These are phyloP conservation scores for Silurus lanzhouensis DNA, from an alignment of 2,797 vertebrate species.

Conservation along the genomic window DNA sequence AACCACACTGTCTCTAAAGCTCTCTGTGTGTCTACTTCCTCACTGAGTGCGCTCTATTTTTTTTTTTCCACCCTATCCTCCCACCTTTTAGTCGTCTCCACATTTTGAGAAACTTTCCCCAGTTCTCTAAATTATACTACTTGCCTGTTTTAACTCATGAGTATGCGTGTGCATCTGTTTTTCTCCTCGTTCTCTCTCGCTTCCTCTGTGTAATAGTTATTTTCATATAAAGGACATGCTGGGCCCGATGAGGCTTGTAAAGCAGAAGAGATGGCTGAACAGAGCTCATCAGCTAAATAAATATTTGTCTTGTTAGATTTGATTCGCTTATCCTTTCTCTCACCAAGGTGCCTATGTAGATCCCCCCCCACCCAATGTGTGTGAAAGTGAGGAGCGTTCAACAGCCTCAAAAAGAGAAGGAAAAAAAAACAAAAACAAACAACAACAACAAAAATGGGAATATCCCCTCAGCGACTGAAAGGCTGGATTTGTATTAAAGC, in stretches of 20 bases:
- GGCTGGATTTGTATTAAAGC: background rate
- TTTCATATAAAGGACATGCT: conserved; percentile 65
- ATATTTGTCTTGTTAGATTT: conserved; percentile 70
- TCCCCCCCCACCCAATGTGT: background rate
- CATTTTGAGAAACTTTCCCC: background rate
- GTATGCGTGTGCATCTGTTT: background rate
- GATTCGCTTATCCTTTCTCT: conserved; percentile 64
- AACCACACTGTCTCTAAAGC: conserved; percentile 29
- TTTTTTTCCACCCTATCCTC: background rate
- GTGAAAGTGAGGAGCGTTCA: background rate
- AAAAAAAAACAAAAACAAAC: no score
- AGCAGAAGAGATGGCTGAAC: conserved; percentile 54
- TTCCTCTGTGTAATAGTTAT: conserved; percentile 48
- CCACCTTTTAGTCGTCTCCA: conserved; percentile 6
- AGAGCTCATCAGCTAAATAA: conserved; percentile 66
- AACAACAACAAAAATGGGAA: background rate
- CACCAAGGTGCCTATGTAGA: conserved; percentile 54
- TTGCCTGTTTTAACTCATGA: background rate
- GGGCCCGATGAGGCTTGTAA: conserved; percentile 64
- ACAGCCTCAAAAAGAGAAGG: background rate
- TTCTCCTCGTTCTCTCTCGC: background rate
- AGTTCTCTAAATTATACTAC: background rate
- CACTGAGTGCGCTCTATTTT: conserved; percentile 10
- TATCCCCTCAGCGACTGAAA: background rate
- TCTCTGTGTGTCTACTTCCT: background rate